Percentiles rank a stretch among this genome's conserved stretches.
Conservation (phyloP, 92 coral and sea anemone species). For the Nematostella vectensis region DNA sequence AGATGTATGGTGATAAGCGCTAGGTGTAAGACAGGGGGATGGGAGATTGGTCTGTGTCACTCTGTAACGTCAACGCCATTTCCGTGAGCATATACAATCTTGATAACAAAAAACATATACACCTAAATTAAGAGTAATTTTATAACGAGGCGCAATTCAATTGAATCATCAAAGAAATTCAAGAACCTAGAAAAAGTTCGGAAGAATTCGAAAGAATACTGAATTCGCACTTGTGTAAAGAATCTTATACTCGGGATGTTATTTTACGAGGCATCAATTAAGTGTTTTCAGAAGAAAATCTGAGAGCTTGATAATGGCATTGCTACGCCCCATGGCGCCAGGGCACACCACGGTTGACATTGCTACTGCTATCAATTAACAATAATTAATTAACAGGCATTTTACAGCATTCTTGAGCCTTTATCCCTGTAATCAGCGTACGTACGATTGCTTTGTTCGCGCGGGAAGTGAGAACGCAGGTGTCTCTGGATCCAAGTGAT, state of each 20-base stretch:
- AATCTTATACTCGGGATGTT: too few relatives aligned
- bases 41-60: constrained; percentile 68
- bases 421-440: constrained; percentile 73
- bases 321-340: constrained; percentile 74
- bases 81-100: constrained; percentile 63
- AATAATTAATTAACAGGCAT: constrained; percentile 97
- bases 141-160: constrained; percentile 38
- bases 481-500: background rate
- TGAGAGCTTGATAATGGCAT: constrained; percentile 37
- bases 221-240: too few relatives aligned
- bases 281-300: background rate
- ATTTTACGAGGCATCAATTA: constrained; percentile 1
- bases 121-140: constrained; percentile 42
- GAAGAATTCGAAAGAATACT: background rate
- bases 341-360: constrained; percentile 55
- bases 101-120: constrained; percentile 87
- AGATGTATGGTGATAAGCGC: constrained; percentile 77
- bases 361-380: constrained; percentile 96
- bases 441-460: constrained; percentile 80
- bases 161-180: constrained; percentile 13
- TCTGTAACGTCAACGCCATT: constrained; percentile 58
- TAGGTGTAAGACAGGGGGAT: constrained; percentile 73
- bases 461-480: constrained; percentile 28
- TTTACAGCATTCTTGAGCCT: constrained; percentile 83
- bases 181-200: constrained; percentile 2